Percentiles rank a stretch among this genome's conserved stretches.
Evolutionary conservation across 2,888 invertebrate genomes (phyloP).

Genomic region (Neoscelio sp.): DNA sequence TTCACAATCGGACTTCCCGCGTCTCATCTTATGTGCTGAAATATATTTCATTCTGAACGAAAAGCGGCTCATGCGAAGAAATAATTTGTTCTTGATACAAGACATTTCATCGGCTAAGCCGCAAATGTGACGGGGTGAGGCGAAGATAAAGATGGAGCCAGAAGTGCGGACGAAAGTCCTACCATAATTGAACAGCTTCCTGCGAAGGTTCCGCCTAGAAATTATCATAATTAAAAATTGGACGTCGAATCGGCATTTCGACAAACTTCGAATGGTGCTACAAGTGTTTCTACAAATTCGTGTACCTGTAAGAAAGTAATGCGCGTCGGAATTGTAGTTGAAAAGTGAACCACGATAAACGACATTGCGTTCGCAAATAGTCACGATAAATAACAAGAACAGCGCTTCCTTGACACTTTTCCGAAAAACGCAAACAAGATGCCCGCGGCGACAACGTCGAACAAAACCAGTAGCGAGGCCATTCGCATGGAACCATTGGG

Average conservation of each 20-base stretch:
- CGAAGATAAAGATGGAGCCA: conserved; percentile 1
- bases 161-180: neutral
- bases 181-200: too few relatives aligned
- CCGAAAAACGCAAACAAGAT: conserved; percentile 46
- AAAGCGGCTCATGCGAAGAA: too few relatives aligned
- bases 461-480: conserved; percentile 78
- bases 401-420: conserved; percentile 10
- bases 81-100: conserved; percentile 5
- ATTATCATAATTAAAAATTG: conserved; percentile 9
- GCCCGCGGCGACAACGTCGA: conserved; percentile 71
- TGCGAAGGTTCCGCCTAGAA: neutral
- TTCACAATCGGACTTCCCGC: too few relatives aligned
- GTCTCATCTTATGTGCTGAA: too few relatives aligned
- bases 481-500: conserved; percentile 81
- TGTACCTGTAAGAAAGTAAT: conserved; percentile 11
- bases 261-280: conserved; percentile 26
- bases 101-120: neutral
- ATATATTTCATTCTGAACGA: too few relatives aligned
- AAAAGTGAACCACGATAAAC: neutral
- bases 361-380: neutral
- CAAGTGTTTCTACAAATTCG: conserved; percentile 1
- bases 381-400: conserved; percentile 1
- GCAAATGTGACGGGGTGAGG: conserved; percentile 1
- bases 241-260: neutral
- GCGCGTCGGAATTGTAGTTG: neutral